These are phyloP conservation scores for Netelia fuscicornis DNA, from an alignment of 2,888 invertebrate species.

Conservation along the genomic window DNA sequence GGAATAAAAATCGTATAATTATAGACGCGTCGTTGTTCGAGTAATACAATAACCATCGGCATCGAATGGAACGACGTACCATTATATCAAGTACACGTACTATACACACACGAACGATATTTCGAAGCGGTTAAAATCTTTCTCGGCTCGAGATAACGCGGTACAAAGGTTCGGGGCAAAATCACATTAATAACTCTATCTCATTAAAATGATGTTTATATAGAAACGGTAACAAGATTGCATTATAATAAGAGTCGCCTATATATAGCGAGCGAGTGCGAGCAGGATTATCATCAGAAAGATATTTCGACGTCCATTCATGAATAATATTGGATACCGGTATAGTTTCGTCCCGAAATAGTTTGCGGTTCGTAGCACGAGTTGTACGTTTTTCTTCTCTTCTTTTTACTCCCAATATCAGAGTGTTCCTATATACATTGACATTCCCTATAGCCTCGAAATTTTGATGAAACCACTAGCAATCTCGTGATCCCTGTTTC, in stretches of 20 bases:
- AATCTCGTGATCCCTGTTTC: slow-evolving; percentile 41
- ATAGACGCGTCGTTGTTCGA: slow-evolving; percentile 21
- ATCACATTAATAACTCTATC: slow-evolving; percentile 25
- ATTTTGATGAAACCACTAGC: slow-evolving; percentile 49
- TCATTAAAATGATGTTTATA: neutral
- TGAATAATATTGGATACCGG: too few relatives aligned
- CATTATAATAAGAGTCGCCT: neutral
- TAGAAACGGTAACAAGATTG: neutral
- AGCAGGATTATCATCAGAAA: neutral
- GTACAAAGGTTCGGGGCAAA: slow-evolving; percentile 30
- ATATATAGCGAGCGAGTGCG: neutral
- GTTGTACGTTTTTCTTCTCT: too few relatives aligned
- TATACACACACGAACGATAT: neutral
- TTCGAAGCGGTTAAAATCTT: slow-evolving; percentile 22
- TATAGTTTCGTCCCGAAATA: too few relatives aligned
- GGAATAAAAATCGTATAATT: slow-evolving; percentile 45
- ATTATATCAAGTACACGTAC: neutral
- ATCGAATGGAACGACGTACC: neutral
- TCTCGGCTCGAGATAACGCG: slow-evolving; percentile 12
- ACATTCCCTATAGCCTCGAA: neutral
- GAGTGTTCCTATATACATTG: too few relatives aligned
- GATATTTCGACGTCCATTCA: neutral
- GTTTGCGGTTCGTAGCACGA: too few relatives aligned
- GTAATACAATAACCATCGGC: slow-evolving; percentile 18
- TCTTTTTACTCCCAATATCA: too few relatives aligned